These are phyloP conservation scores for Leptinotarsa peninsularis DNA, from an alignment of 2,888 invertebrate species.

Conservation along the genomic window DNA sequence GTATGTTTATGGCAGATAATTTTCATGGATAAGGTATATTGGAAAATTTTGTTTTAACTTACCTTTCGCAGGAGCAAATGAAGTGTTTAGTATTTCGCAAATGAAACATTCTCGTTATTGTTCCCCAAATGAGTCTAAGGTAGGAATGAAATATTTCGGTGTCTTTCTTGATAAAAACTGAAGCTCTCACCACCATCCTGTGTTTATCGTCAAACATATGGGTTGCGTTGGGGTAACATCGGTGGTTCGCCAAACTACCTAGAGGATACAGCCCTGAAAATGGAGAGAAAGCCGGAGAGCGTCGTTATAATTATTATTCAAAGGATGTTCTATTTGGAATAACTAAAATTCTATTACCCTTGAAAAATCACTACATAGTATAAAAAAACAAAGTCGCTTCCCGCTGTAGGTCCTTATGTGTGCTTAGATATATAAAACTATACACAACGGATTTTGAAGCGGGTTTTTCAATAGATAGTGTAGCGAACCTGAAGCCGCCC, in stretches of 20 bases:
- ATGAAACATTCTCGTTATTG: constrained; percentile 73
- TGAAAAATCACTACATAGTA: too few species aligned
- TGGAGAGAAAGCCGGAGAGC: constrained; percentile 37
- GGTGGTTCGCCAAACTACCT: constrained; percentile 77
- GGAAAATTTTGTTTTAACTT: not conserved
- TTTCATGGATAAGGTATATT: too few species aligned
- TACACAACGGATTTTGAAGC: too few species aligned
- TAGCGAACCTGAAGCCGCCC: too few species aligned
- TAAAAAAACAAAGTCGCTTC: too few species aligned
- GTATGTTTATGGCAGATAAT: too few species aligned
- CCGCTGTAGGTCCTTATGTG: too few species aligned
- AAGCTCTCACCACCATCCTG: constrained; percentile 73
- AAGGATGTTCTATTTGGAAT: too few species aligned
- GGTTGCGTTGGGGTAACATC: constrained; percentile 76
- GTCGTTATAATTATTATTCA: too few species aligned
- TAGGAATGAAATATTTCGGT: constrained; percentile 77
- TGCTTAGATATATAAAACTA: too few species aligned
- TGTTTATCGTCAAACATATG: constrained; percentile 72
- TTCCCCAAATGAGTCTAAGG: constrained; percentile 76
- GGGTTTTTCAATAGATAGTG: too few species aligned
- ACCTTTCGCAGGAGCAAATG: constrained; percentile 70
- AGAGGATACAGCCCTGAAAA: constrained; percentile 75
- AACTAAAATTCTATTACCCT: too few species aligned
- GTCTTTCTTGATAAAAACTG: constrained; percentile 71
- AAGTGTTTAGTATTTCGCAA: constrained; percentile 77